Percentiles rank a stretch among this genome's conserved stretches.
These are phyloP conservation scores for Xiphorhynchus erythropygius DNA, from an alignment of 2,797 vertebrate species.

Conservation along the genomic window DNA sequence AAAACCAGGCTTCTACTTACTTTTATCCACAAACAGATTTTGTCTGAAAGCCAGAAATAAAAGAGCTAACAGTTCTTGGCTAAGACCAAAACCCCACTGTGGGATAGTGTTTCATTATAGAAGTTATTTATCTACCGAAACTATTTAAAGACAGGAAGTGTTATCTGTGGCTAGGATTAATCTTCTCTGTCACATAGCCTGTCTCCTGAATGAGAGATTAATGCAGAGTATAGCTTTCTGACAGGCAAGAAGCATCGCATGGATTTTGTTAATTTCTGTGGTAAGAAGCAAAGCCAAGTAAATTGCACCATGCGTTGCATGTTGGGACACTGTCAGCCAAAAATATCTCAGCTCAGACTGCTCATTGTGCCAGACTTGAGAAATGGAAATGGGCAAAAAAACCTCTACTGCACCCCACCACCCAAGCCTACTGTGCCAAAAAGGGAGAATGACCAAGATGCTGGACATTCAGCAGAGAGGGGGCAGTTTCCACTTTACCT, in stretches of 20 bases:
- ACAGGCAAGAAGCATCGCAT: background rate
- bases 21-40: background rate
- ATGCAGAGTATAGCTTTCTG: slow-evolving; percentile 32
- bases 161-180: slow-evolving; percentile 58
- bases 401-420: background rate
- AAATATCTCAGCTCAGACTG: slow-evolving; percentile 28
- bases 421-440: background rate
- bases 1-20: background rate
- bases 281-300: slow-evolving; percentile 52
- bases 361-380: background rate
- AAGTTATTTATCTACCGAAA: slow-evolving; percentile 51
- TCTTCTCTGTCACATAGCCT: slow-evolving; percentile 53
- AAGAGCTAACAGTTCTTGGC: slow-evolving; percentile 1
- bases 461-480: background rate
- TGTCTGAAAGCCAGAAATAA: slow-evolving; percentile 38
- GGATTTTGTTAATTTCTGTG: slow-evolving; percentile 39
- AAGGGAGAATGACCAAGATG: background rate
- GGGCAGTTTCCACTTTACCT: background rate
- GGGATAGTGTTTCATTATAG: slow-evolving; percentile 41
- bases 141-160: slow-evolving; percentile 64
- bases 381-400: background rate
- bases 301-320: slow-evolving; percentile 23
- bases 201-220: slow-evolving; percentile 55
- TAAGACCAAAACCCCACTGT: slow-evolving; percentile 19
- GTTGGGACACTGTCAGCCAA: slow-evolving; percentile 23